Conservation (phyloP, 1,140 invertebrate species). For the Mamestra configurata region DNA sequence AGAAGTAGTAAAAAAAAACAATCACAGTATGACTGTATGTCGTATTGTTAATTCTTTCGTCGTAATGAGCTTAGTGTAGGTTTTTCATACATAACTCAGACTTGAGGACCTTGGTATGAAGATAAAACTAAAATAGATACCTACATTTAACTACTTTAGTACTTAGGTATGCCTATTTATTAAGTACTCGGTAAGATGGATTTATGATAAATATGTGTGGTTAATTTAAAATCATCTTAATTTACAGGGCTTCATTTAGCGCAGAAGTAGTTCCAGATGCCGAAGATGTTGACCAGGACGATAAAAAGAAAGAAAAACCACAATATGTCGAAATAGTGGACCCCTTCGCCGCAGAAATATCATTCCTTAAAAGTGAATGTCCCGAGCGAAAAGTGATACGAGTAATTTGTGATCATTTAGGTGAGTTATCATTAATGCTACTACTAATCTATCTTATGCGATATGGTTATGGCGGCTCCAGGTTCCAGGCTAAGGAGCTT, state of each 20-base stretch:
- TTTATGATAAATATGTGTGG: too few relatives aligned
- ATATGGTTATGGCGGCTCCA: too few relatives aligned
- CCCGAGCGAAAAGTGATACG: constrained; percentile 93
- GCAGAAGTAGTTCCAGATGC: constrained; percentile 79
- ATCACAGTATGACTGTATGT: too few relatives aligned
- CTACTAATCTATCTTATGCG: too few relatives aligned
- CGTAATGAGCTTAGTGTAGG: too few relatives aligned
- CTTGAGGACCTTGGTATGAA: not conserved
- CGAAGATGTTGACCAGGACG: constrained; percentile 87
- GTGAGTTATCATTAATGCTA: constrained; percentile 83
- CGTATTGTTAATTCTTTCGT: too few relatives aligned
- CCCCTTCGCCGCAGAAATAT: constrained; percentile 93
- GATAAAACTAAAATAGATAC: not conserved
- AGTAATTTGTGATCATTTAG: constrained; percentile 92
- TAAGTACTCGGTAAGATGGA: too few relatives aligned
- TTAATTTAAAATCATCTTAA: not conserved
- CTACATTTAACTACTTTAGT: not conserved
- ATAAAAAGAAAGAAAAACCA: constrained; percentile 72
- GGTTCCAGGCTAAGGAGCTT: too few relatives aligned
- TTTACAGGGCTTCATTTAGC: constrained; percentile 67
- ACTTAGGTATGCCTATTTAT: not conserved
- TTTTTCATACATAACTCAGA: not conserved
- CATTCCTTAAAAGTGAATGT: constrained; percentile 93
- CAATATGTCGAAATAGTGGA: constrained; percentile 94
- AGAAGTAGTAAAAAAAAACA: too few relatives aligned